Conservation (phyloP, 1,140 invertebrate genomes). For the Maconellicoccus hirsutus region DNA sequence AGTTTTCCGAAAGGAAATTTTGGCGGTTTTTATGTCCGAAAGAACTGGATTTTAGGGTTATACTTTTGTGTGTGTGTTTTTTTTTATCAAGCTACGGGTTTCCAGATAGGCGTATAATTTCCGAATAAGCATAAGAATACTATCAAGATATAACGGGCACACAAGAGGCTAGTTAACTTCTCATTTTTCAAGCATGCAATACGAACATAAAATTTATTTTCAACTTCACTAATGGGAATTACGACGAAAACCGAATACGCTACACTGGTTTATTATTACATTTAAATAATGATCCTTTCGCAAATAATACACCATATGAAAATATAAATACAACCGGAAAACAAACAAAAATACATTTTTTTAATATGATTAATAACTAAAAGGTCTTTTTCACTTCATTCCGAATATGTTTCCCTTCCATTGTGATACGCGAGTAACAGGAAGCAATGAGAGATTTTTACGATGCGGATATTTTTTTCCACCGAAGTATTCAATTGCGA, state of each 20-base stretch:
- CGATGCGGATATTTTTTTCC: neutral
- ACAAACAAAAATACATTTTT: conserved; percentile 5
- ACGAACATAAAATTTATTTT: conserved; percentile 10
- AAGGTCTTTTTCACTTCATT: neutral
- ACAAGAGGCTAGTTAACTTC: conserved; percentile 3
- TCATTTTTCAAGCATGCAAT: conserved; percentile 9
- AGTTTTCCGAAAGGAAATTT: neutral
- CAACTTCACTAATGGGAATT: conserved; percentile 6
- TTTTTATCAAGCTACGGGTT: neutral
- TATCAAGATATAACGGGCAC: conserved; percentile 7
- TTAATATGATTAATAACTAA: conserved; percentile 6
- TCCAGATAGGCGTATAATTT: neutral
- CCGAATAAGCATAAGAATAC: conserved; percentile 8
- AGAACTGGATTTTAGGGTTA: neutral
- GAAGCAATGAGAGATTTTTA: neutral
- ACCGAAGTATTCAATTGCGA: neutral
- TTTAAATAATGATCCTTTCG: conserved; percentile 5
- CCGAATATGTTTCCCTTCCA: conserved; percentile 2
- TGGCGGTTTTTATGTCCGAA: neutral
- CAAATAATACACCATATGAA: conserved; percentile 9
- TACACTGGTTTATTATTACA: conserved; percentile 4
- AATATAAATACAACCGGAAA: neutral
- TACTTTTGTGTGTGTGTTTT: too few species aligned
- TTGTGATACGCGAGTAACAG: neutral
- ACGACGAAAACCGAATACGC: conserved; percentile 7